Evolutionary conservation across 2,888 invertebrate genomes (phyloP), one percentile per base, ranked within the genome.

Genomic region (Coenonympha arcania): DNA sequence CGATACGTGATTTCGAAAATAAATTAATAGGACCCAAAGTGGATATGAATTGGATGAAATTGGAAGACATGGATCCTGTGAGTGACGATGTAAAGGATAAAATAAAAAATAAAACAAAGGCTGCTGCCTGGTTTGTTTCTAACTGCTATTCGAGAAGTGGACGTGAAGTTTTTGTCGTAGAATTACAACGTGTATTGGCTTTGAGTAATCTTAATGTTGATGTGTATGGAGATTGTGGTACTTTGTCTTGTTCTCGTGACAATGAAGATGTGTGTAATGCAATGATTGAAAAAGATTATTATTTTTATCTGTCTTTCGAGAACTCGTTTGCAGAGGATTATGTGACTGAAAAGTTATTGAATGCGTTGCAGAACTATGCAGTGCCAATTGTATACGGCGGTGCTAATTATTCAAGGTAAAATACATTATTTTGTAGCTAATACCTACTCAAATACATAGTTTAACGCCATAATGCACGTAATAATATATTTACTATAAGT

Each of bases 251-350:
- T 49, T 48, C 60, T n/a, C n/a, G n/a, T n/a, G n/a, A n/a, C n/a
- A 52, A 62, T 1, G 63, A 59, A 11, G 52, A 61, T 0, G 48
- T 64, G 1, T 79, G 79, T 49, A 52, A 68, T 43, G 57, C 64
- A 31, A 61, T 70, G 42, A 54, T 80, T 42, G 57, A 64, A 28
- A 58, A 48, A 0, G 57, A 73, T 40, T 73, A 73, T 55, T 78
- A 72, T 48, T 79, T 79, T 60, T 79, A 80, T 64, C 65, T 79
- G 34, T 66, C 79, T 11, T 77, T 79, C 50, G 80, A 80, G 60
- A 80, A 79, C 56, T 65, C 76, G 2, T 67, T 77, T 19, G 67
- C 68, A 71, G n/a, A 76, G 50, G 78, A 79, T 55, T 79, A 78
- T 41, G 69, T 64, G n/a, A n/a, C 15, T 2, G 81, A 81, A 55